Evolutionary conservation across 1,140 invertebrate genomes (phyloP).

Genomic region (Leptopilina boulardi): DNA sequence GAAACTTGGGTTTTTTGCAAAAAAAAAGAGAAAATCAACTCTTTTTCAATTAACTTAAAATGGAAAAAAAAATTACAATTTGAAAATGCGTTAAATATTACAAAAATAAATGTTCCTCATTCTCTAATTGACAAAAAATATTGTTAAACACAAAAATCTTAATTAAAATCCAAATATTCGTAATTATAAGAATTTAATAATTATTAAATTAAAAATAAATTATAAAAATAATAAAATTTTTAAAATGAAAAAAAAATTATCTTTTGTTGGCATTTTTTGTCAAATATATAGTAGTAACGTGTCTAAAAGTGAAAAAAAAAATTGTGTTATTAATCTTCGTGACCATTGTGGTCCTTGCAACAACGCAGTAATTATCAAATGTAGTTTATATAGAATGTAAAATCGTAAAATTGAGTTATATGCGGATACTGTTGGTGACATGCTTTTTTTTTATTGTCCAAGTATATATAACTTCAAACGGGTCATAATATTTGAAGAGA

Average conservation of each 20-base stretch:
- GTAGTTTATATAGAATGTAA: neutral
- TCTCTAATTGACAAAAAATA: too few relatives aligned
- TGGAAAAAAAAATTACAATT: neutral
- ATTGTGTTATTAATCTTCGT: neutral
- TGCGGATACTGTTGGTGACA: neutral
- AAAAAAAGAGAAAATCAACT: neutral
- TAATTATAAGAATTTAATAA: too few relatives aligned
- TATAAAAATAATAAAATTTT: too few relatives aligned
- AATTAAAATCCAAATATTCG: too few relatives aligned
- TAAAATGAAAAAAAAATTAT: too few relatives aligned
- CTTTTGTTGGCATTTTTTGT: neutral
- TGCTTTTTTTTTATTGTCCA: neutral
- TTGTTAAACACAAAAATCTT: too few relatives aligned
- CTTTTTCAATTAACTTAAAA: neutral
- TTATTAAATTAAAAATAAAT: too few relatives aligned
- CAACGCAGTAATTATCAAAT: conserved; percentile 1
- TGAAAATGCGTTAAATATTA: neutral
- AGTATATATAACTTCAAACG: neutral
- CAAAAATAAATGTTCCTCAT: neutral
- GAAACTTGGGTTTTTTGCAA: neutral
- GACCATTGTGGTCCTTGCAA: neutral
- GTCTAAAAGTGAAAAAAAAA: neutral
- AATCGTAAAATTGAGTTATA: conserved; percentile 25
- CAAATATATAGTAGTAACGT: neutral
- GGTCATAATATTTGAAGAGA: neutral